Conservation (phyloP, 2,888 invertebrate species). For the Poecilus cupreus region DNA sequence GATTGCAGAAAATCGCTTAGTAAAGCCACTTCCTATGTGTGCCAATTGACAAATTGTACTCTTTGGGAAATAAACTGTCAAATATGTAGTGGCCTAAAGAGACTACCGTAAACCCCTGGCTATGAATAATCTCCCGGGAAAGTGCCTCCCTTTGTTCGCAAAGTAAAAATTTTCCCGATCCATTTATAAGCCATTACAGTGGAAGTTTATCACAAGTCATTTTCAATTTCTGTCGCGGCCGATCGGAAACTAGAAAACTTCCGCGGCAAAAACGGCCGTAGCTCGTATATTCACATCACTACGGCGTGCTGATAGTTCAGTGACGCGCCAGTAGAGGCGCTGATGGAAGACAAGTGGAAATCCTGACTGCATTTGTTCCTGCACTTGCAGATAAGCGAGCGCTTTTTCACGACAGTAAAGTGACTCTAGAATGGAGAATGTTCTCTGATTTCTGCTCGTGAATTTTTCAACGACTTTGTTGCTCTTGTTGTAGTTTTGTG, state of each 20-base stretch:
- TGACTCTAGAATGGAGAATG: constrained; percentile 5
- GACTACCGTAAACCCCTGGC: no score
- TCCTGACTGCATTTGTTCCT: constrained; percentile 27
- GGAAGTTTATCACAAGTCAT: constrained; percentile 3
- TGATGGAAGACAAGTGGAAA: constrained; percentile 38
- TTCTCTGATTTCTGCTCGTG: not conserved
- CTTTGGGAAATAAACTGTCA: no score
- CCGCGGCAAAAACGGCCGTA: not conserved
- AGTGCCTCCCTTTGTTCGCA: not conserved
- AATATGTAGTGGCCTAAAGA: no score
- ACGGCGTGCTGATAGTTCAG: not conserved
- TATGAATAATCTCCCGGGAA: not conserved
- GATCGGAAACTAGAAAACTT: not conserved
- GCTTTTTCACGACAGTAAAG: constrained; percentile 1
- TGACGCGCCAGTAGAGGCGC: not conserved
- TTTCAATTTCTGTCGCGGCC: not conserved
- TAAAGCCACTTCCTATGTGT: no score
- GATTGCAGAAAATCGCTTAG: no score
- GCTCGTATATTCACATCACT: not conserved
- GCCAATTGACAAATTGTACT: no score
- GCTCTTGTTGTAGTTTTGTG: constrained; percentile 1
- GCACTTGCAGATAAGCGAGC: constrained; percentile 1
- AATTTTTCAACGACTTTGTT: constrained; percentile 12
- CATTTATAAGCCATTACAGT: constrained; percentile 15
- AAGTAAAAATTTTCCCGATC: not conserved